Percentiles rank a stretch among this genome's conserved stretches.
Conservation (phyloP, 2,888 invertebrate species). For the Conomelus anceps region DNA sequence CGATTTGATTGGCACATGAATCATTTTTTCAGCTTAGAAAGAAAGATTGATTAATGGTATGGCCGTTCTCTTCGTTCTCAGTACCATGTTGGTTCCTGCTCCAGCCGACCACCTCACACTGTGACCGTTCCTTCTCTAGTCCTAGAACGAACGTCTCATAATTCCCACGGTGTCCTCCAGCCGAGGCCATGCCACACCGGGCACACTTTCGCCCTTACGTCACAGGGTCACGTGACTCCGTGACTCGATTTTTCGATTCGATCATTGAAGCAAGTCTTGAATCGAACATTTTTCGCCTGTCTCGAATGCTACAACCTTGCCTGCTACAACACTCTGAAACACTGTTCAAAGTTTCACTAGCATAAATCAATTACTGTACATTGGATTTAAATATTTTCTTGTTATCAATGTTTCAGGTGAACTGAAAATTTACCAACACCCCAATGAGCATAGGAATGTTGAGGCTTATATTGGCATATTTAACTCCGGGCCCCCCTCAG, state of each 20-base stretch:
- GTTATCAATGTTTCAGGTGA: no score
- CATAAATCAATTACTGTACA: no score
- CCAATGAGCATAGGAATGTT: no score
- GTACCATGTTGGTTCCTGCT: neutral
- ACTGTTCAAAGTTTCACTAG: no score
- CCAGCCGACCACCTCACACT: neutral
- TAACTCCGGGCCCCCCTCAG: no score
- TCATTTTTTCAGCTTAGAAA: neutral
- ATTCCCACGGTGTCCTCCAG: neutral
- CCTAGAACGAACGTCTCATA: neutral
- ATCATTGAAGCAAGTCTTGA: neutral
- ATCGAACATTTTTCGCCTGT: neutral
- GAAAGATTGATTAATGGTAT: neutral
- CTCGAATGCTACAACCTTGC: neutral
- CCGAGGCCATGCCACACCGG: neutral
- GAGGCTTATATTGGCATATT: no score
- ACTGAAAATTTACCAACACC: no score
- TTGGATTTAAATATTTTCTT: no score
- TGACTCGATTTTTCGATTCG: neutral
- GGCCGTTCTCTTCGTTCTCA: neutral
- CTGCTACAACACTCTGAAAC: neutral
- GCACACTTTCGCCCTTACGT: neutral
- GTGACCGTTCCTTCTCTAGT: no score
- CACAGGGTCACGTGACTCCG: neutral
- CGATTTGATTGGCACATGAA: neutral